Evolutionary conservation across 2,113 vertebrate genomes (phyloP), one percentile per base, ranked within the genome.

Genomic region (Arenaria interpres): DNA sequence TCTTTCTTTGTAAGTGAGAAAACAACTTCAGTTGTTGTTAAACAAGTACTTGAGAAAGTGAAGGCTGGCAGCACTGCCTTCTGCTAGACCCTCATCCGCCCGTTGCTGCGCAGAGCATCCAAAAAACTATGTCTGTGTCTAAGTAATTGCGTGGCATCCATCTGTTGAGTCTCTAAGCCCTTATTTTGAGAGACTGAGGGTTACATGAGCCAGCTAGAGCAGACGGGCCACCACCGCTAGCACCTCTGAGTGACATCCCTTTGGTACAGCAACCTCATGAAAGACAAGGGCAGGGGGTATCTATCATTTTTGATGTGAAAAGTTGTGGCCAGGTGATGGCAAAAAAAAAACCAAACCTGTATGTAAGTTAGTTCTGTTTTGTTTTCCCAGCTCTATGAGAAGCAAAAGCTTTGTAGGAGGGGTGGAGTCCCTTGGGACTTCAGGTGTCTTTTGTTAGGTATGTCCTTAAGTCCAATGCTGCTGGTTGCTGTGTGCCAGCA

Each of bases 1-100:
- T 93, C n/a, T 81, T 45, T 33, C 37, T n/a, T 56, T 6, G 7
- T 33, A 39, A 91, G 72, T 75, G 82, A 89, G 79, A 96, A 87
- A 89, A 81, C 33, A 74, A 92, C 72, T 80, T 91, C 39, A 43
- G 60, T 27, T 95, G 88, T 68, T 87, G 72, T 69, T 87, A 64
- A 90, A 93, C 72, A 83, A 93, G 56, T 7, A 8, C 39, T 92
- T 22, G 66, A 64, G 85, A 89, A 93, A 59, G 67, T 25, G 4
- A 59, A 72, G 57, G 73, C 79, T 93, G 88, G 64, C 68, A 93
- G 63, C 33, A 12, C 39, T 84, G 88, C 46, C 50, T 96, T 78
- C 78, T 88, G 85, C 82, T 59, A 93, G 82, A 86, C 85, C 90
- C n/a, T 78, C 10, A 3, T 41, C 72, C 50, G 92, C 64, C 76